Base-by-base conservation (phyloP, 2,888 invertebrate species). In the Cepaea hortensis region DNA sequence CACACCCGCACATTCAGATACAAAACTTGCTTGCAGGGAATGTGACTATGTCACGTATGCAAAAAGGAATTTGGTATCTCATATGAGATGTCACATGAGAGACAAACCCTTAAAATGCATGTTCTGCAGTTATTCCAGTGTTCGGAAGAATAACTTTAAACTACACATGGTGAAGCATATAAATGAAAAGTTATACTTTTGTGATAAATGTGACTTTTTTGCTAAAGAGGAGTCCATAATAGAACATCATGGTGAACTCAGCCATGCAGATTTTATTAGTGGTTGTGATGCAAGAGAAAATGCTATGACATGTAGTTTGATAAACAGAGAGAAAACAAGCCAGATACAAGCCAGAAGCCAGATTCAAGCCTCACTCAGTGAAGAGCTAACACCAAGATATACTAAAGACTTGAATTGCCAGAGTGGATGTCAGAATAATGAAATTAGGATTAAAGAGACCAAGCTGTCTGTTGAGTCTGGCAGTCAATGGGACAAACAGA, bases 151-250 rank as follows among this genome's bases (percentile, higher is more conserved):
- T 23, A 88, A 88, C 65, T 76, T 84, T 50, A 84, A 88, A 76
- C 80, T 81, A 55, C 88, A 88, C 23, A 88, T 81, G 84, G 84
- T 85, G 4, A 86, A 81, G 7, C 88, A 88, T 61, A 86, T 84
- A n/a, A 73, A 85, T 55, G 88, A 86, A 46, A 88, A 84, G 35
- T 81, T 86, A 62, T 88, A 86, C 55, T 72, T 77, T 48, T 86
- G 88, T 75, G 75, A 81, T 5, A 81, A 84, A n/a, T 88, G 88
- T 84, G 87, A 83, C 46, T 83, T 75, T 20, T 35, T 7, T 70
- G n/a, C n/a, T 46, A 65, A 20, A 48, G 18, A 61, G 35, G 68
- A 84, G 4, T 18, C 18, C 46, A 18, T 20, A 13, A 65, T 84
- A 18, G 65, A 46, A 65, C n/a, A 48, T 5, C 84, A 84, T 55